phyloP scores from a whole-genome alignment of 35 echinoderm and acorn worm genomes.

The Lytechinus variegatus region DNA sequence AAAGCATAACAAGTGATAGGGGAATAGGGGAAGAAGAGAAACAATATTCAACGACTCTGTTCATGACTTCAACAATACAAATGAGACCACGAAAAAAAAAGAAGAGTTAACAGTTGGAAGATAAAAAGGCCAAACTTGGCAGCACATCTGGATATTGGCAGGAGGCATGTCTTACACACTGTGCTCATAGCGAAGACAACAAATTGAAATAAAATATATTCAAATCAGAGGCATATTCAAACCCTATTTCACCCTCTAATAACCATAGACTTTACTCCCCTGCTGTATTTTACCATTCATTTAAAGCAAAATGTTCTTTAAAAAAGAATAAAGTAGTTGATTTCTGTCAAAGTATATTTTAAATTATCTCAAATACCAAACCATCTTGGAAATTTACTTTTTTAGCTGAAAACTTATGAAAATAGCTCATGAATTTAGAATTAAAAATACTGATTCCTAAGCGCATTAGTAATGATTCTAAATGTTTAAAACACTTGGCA shows the following conservation, averaged over 20 bases:
- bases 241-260: neutral
- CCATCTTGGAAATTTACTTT: neutral
- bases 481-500: neutral
- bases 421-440: neutral
- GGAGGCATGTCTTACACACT: constrained; percentile 8
- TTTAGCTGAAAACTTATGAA: neutral
- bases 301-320: neutral
- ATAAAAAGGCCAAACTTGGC: constrained; percentile 32
- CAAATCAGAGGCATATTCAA: neutral
- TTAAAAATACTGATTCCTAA: neutral
- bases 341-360: neutral
- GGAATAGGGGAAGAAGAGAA: neutral
- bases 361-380: neutral
- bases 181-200: neutral
- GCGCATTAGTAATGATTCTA: neutral
- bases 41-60: neutral
- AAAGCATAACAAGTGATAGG: neutral
- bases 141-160: constrained; percentile 43
- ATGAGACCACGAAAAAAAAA: neutral
- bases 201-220: neutral
- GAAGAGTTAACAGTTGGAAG: neutral
- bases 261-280: neutral
- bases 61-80: neutral
- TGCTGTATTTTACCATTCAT: neutral
- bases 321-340: neutral